Conservation (phyloP, 2,113 vertebrate species). For the Elachura formosa region DNA sequence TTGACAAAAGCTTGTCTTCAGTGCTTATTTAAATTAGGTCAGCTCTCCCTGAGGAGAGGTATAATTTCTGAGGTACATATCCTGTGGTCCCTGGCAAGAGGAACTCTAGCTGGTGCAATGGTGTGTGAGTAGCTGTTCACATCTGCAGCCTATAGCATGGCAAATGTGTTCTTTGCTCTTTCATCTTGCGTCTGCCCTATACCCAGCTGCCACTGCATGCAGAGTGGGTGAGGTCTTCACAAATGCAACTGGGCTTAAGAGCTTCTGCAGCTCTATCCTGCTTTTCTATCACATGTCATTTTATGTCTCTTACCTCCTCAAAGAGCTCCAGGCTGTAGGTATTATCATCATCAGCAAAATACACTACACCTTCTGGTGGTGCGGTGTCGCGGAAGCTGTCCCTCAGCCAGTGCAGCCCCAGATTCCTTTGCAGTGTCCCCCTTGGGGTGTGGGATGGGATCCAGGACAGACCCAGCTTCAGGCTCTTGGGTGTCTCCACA, state of each 20-base stretch:
- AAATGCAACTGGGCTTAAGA: not conserved
- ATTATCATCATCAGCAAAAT: constrained; percentile 96
- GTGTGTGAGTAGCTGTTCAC: not conserved
- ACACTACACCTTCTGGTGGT: constrained; percentile 82
- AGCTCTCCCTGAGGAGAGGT: not conserved
- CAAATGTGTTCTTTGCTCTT: not conserved
- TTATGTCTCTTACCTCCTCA: constrained; percentile 80
- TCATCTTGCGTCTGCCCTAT: not conserved
- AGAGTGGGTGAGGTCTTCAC: not conserved
- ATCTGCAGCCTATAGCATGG: not conserved
- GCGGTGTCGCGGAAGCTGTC: constrained; percentile 67
- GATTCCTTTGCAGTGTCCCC: constrained; percentile 89
- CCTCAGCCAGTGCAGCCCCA: constrained; percentile 88
- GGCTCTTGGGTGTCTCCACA: constrained; percentile 80
- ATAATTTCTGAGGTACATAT: not conserved
- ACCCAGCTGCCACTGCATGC: not conserved
- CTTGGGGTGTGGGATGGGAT: constrained; percentile 79
- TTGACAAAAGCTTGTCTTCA: not conserved
- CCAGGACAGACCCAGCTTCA: constrained; percentile 74
- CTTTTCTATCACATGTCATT: not conserved
- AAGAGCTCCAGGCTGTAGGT: constrained; percentile 94
- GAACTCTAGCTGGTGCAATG: not conserved
- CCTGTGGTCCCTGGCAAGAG: not conserved
- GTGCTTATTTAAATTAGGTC: not conserved
- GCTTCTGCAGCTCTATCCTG: not conserved